Conservation (phyloP, 1,140 invertebrate genomes). For the roundworm (Caenorhabditis elegans) region WBcel235 BX284606.5:15217501-15218000, state of each 20-base stretch:
- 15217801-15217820: slow-evolving; percentile 15
- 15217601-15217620: not conserved
- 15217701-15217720: not conserved
- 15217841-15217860: not conserved
- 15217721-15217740: not conserved
- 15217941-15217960: too few species aligned
- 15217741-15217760: not conserved
- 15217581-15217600: slow-evolving; percentile 27
- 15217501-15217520: not conserved
- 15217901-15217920: not conserved
- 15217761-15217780: not conserved
- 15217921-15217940: too few species aligned
- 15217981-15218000: too few species aligned
- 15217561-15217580: slow-evolving; percentile 18
- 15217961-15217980: too few species aligned
- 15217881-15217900: not conserved
- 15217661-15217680: not conserved
- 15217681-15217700: not conserved
- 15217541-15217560: slow-evolving; percentile 20
- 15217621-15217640: slow-evolving; percentile 7
- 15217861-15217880: not conserved
- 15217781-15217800: not conserved
- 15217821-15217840: slow-evolving; percentile 5
- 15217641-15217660: not conserved
- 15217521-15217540: not conserved